Conservation (phyloP, 2,797 vertebrate species). For the Myotis vivesi region DNA sequence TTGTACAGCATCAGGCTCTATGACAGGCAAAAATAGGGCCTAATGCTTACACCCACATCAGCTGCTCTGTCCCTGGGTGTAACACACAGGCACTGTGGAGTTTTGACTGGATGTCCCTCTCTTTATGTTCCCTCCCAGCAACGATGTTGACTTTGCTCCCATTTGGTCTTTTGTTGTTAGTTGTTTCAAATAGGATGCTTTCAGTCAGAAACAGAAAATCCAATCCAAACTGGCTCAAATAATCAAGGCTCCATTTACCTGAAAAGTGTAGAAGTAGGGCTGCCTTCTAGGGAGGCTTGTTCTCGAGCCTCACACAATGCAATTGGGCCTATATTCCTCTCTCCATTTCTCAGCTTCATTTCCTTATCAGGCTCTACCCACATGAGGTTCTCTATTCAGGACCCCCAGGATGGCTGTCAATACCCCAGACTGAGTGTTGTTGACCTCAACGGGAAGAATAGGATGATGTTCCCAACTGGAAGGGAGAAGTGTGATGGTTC, state of each 20-base stretch:
- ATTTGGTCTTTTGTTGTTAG: neutral
- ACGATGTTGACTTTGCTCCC: neutral
- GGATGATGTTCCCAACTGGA: neutral
- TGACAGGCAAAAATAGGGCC: neutral
- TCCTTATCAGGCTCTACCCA: neutral
- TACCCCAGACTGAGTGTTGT: neutral
- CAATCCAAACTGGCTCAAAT: neutral
- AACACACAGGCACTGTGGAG: too few relatives aligned
- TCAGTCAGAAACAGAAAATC: slow-evolving; percentile 15
- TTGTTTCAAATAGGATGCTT: neutral
- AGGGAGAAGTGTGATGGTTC: neutral
- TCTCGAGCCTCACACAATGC: neutral
- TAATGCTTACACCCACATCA: neutral
- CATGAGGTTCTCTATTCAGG: neutral
- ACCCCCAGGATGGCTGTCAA: neutral
- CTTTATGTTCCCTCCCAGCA: neutral
- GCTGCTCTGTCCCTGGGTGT: neutral
- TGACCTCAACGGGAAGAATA: neutral
- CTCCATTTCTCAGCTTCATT: slow-evolving; percentile 21
- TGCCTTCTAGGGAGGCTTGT: neutral
- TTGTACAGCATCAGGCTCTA: neutral
- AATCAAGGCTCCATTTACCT: neutral
- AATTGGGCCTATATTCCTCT: neutral
- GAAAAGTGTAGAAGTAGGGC: neutral
- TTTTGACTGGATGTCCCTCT: neutral